Evolutionary conservation across 2,113 vertebrate species (phyloP), one percentile per base, ranked within the genome.

Genomic region (Struthio camelus): DNA sequence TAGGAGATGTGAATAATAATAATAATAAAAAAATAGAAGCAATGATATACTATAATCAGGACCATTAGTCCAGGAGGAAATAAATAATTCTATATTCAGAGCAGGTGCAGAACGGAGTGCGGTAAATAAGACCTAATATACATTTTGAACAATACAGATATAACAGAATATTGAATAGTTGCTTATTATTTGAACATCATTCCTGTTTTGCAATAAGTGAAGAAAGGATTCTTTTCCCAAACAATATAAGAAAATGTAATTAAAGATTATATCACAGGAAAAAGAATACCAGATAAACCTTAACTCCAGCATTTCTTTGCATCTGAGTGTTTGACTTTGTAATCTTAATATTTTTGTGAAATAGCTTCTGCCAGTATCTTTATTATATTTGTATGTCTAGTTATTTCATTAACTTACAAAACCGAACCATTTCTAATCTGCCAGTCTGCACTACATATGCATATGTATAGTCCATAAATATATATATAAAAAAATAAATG

Each of bases 11-110:
- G n/a, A 80, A 6, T 72, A 73, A 40, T 0, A 16, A 72, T 13
- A 7, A 71, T 28, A 53, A 36, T 67, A 58, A 88, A 85, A 56
- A 66, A 27, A 7, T 40, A 28, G 48, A 56, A 76, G 70, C 25
- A 87, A 36, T 36, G 7, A 44, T 30, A 42, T 18, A 48, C 16
- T 76, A 61, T 48, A 81, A 93, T 61, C 36, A 50, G 34, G 11
- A 89, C 58, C 32, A 76, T 61, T 76, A 87, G 14, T 76, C 44
- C 23, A 85, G 42, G 85, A 86, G 65, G 20, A 96, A 94, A 93
- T 51, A 85, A 91, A 87, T 36, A 87, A 72, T 71, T 79, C 51
- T 69, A 50, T 61, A 85, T 92, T 93, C 76, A 85, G 51, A 89
- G 53, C 70, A 89, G 80, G 81, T 84, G 61, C 58, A 1, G 1